A percentile compares a stretch with the other conserved stretches of the same genome.
Conservation (phyloP, 2,888 invertebrate species). For the Eueremaeus valkanovi region DNA sequence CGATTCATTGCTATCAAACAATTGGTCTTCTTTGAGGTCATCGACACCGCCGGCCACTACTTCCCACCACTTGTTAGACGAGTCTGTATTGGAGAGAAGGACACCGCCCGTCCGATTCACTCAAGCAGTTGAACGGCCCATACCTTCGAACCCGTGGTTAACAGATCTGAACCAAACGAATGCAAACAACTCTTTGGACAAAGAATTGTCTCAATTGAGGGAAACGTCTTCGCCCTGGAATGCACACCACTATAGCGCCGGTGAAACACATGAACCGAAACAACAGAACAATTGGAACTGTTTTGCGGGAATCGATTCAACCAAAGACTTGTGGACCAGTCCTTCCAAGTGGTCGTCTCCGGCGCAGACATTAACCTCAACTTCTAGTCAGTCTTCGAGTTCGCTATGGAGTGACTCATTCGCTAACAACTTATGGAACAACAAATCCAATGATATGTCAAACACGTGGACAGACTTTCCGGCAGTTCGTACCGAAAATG, state of each 20-base stretch:
- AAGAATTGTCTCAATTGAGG: conserved; percentile 27
- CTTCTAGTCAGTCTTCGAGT: conserved; percentile 21
- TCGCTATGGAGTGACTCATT: conserved; percentile 5
- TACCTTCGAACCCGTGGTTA: conserved; percentile 21
- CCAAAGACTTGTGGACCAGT: conserved; percentile 26
- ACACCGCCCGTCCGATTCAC: conserved; percentile 8
- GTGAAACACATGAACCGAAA: background rate
- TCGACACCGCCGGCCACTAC: conserved; percentile 21
- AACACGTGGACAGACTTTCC: conserved; percentile 9
- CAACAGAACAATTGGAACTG: conserved; percentile 8
- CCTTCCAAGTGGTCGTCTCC: conserved; percentile 13
- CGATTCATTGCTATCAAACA: background rate
- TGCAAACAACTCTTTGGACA: conserved; percentile 8
- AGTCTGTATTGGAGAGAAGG: background rate
- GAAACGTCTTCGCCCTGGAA: conserved; percentile 34
- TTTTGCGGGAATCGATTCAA: conserved; percentile 11
- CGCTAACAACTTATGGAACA: conserved; percentile 6
- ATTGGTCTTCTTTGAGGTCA: conserved; percentile 17
- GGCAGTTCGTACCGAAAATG: background rate
- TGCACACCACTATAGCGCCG: conserved; percentile 9
- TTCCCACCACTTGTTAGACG: conserved; percentile 15
- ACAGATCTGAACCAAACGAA: background rate
- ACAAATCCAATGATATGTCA: background rate
- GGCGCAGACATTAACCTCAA: background rate
- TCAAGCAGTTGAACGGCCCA: conserved; percentile 25